Conservation (phyloP, 2,113 vertebrate genomes). For the Pteropus alecto region DNA sequence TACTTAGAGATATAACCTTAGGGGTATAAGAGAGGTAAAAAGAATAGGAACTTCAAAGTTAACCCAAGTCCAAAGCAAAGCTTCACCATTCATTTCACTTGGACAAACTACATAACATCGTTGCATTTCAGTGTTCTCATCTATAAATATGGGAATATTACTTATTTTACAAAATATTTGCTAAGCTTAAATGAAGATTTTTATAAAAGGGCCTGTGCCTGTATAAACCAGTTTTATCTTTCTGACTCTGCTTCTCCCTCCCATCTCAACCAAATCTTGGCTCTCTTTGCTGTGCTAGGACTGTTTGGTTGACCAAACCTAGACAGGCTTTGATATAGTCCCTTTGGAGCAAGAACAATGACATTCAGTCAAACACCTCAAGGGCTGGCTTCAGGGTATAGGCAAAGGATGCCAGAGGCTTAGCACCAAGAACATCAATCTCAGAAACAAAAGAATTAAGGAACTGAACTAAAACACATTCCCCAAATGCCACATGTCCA, state of each 20-base stretch:
- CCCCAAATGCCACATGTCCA: neutral
- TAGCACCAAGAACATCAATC: neutral
- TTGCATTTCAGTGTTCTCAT: neutral
- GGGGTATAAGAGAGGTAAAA: neutral
- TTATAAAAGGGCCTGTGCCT: neutral
- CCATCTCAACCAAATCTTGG: neutral
- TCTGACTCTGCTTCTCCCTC: neutral
- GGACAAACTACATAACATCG: neutral
- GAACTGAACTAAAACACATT: neutral
- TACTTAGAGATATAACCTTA: neutral
- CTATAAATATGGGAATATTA: neutral
- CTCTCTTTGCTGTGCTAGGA: neutral
- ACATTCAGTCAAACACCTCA: neutral
- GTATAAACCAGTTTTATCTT: neutral
- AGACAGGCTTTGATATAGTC: neutral
- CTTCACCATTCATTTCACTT: neutral
- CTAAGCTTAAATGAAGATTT: neutral
- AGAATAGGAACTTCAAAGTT: neutral
- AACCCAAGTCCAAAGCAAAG: neutral
- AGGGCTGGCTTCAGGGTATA: slow-evolving; percentile 3
- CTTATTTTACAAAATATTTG: neutral
- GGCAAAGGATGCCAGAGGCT: neutral
- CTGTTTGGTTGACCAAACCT: neutral
- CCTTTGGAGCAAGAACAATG: neutral
- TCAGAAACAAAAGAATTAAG: neutral